Base-by-base conservation (phyloP, 2,113 vertebrate species). In the Laterallus jamaicensis region DNA sequence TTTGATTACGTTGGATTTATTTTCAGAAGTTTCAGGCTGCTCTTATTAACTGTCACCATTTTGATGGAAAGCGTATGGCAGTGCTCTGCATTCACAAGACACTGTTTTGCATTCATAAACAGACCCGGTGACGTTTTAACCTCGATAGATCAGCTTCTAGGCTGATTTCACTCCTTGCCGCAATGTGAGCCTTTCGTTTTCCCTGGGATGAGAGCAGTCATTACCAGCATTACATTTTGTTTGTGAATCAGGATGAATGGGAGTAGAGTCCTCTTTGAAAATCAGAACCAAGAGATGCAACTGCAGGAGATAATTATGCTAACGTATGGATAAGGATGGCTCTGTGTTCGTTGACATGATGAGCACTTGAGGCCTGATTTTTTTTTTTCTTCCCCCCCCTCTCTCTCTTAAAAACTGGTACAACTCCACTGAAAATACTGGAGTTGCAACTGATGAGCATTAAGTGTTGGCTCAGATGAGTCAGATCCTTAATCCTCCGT, bases 1-100 rank as follows among this genome's bases (percentile, higher is more conserved):
- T 97, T 96, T 97, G 97, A 97, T 97, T 97, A 97, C 78, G 44
- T 73, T 90, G 94, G 94, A 85, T 97, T 97, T 97, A 97, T 97
- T 97, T 97, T 92, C 96, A 97, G 95, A 81, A 88, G 90, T 97
- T 97, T 97, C 94, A 88, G 96, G 93, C 92, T 97, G 96, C 96
- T 96, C 84, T 94, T 97, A 95, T 96, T 93, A 97, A 97, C 96
- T 95, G 96, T 96, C 94, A 94, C 96, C 84, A 0, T 93, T 93
- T 78, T 80, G 97, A 96, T 95, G 1, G 86, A 68, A 95, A 70
- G 93, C 52, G 17, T 52, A 68, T 32, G 89, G 90, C 92, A 47
- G 84, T 20, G 92, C 85, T 95, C 88, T 84, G 95, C 94, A 71
- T 96, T 93, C 94, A 4, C 7, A 32, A 95, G 89, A 14, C 32